These are phyloP conservation scores for Rhogogaster chlorosoma DNA, from an alignment of 2,888 invertebrate species.

Conservation along the genomic window DNA sequence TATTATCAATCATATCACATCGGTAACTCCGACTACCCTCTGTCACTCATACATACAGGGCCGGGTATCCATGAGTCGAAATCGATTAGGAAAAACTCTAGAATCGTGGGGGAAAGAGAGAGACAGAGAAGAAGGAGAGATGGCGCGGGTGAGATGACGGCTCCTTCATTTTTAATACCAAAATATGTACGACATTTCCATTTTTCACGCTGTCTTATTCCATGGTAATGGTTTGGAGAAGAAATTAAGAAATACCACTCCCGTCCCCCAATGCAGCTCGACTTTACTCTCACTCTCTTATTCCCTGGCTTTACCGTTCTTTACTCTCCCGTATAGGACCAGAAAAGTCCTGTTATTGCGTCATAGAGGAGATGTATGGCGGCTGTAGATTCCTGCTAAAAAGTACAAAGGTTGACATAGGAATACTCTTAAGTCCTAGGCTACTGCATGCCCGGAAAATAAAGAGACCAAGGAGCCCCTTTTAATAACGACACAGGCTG, in stretches of 20 bases:
- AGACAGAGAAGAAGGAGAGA: background rate
- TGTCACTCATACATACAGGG: constrained; percentile 20
- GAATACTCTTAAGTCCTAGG: constrained; percentile 72
- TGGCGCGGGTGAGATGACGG: background rate
- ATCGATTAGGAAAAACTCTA: constrained; percentile 2
- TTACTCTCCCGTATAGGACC: background rate
- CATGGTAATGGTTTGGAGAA: constrained; percentile 50
- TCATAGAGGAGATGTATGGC: constrained; percentile 65
- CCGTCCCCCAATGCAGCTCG: constrained; percentile 54
- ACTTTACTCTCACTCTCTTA: constrained; percentile 54
- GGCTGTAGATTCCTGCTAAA: constrained; percentile 72
- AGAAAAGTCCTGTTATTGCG: constrained; percentile 56
- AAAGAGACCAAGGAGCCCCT: constrained; percentile 61
- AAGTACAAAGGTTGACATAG: constrained; percentile 77
- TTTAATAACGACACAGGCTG: constrained; percentile 75
- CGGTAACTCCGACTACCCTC: constrained; percentile 53
- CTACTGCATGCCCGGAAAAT: constrained; percentile 45
- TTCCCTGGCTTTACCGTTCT: background rate
- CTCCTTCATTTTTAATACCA: constrained; percentile 29
- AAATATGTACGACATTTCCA: constrained; percentile 40
- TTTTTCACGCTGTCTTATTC: constrained; percentile 55
- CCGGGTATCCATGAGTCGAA: constrained; percentile 45
- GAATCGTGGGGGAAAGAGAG: background rate
- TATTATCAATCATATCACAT: constrained; percentile 72
- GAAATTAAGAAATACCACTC: constrained; percentile 69